Evolutionary conservation across 2,888 invertebrate species (phyloP).

Genomic region (Phymatocera aterrima): DNA sequence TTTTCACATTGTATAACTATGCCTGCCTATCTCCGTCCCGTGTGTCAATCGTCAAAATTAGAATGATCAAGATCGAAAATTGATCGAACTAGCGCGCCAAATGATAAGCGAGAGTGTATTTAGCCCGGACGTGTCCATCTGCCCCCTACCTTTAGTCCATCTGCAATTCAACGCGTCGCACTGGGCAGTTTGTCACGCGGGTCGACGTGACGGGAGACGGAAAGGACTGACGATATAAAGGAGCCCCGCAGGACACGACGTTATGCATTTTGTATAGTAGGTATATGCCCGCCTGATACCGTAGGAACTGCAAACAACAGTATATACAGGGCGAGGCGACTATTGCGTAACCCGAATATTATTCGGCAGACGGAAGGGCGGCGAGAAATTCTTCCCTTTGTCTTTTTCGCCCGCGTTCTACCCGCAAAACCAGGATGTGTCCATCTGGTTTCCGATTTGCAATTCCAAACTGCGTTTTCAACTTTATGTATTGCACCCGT

Average conservation of each 20-base stretch:
- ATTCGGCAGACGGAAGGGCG: slow-evolving; percentile 52
- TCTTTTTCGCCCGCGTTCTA: not conserved
- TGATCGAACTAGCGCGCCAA: not conserved
- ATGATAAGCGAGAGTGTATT: slow-evolving; percentile 53
- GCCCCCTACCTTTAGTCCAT: slow-evolving; percentile 61
- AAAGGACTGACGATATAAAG: slow-evolving; percentile 18
- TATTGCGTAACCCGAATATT: slow-evolving; percentile 61
- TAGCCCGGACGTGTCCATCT: slow-evolving; percentile 66
- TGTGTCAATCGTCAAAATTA: not conserved
- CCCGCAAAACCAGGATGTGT: slow-evolving; percentile 56
- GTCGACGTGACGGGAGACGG: slow-evolving; percentile 32
- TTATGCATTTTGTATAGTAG: not conserved
- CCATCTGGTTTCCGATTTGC: slow-evolving; percentile 65
- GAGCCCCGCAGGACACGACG: not conserved
- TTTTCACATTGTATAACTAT: not conserved
- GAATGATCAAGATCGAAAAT: not conserved
- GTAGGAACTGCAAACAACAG: not conserved
- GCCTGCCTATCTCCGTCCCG: too few relatives aligned
- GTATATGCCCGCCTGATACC: not conserved
- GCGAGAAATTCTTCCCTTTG: slow-evolving; percentile 19
- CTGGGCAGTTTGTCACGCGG: slow-evolving; percentile 59
- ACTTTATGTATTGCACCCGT: slow-evolving; percentile 22
- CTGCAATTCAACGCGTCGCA: slow-evolving; percentile 67
- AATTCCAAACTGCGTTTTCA: slow-evolving; percentile 57
- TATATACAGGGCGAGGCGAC: not conserved